Evolutionary conservation across 2,113 vertebrate genomes (phyloP), one percentile per base, ranked within the genome.

Genomic region (Petaurus breviceps): DNA sequence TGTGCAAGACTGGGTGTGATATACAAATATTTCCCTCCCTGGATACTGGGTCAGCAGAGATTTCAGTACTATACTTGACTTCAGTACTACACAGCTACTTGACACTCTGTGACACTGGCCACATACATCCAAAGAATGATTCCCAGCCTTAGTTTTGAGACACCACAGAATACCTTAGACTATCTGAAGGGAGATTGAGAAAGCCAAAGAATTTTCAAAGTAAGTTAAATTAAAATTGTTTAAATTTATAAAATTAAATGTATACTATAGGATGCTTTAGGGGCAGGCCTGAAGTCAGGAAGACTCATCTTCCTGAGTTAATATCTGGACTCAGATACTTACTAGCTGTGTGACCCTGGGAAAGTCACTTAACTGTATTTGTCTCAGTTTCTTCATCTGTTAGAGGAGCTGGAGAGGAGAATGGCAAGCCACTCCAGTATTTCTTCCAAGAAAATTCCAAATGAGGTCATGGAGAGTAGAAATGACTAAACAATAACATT

Each of bases 161-260:
- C 8, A 26, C 25, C 90, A 43, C 51, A 31, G 9, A 93, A 46
- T 0, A 10, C 23, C 43, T 52, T 68, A 61, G 53, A 57, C 52
- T 77, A 90, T 46, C 68, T n/a, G 28, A 94, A 49, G 50, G 9
- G 95, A 16, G 50, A 43, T 31, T 89, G 57, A 91, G 46, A 91
- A 97, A 97, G 9, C 92, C 93, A 93, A 54, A 95, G 89, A 92
- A 90, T 68, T 96, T 89, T 94, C 77, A 90, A 92, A 90, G 54
- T 46, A 77, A 94, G 55, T 90, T 50, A 95, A 52, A 93, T 93
- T n/a, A 84, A 84, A 84, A 84, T 43, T 43, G 68, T 43, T 84
- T 84, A 7, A 43, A 23, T 84, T 84, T 84, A 0, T 84, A 90
- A 26, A 43, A 19, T 55, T 84, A 84, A 50, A 91, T 49, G 50